Percentiles rank a stretch among this genome's conserved stretches.
phyloP scores from a whole-genome alignment of 30 jellyfish, hydroid and myxozoan species.

The Hydra vulgaris region DNA sequence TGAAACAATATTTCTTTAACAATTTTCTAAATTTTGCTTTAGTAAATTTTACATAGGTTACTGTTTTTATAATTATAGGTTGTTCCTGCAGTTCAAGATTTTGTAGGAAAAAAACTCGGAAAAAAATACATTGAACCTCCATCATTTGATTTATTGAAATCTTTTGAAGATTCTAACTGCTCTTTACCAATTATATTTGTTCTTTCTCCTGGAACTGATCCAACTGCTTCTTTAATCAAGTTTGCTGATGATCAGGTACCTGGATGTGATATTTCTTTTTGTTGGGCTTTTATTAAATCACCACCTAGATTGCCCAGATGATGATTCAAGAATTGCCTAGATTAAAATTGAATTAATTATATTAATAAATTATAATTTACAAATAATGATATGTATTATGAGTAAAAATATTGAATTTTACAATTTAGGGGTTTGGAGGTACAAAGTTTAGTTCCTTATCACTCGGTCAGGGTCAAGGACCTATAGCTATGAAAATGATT shows the following conservation, averaged over 20 bases:
- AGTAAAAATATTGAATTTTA: neutral
- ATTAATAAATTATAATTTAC: too few species aligned
- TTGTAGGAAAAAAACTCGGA: slow-evolving; percentile 73
- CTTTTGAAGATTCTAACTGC: slow-evolving; percentile 92
- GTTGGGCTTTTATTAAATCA: neutral
- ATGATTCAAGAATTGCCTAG: too few species aligned
- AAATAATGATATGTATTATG: too few species aligned
- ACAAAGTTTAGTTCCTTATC: slow-evolving; percentile 81
- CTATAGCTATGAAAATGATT: slow-evolving; percentile 93
- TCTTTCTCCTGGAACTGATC: slow-evolving; percentile 96
- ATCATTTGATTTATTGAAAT: slow-evolving; percentile 86
- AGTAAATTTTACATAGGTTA: too few species aligned
- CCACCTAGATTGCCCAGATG: too few species aligned
- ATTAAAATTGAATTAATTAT: too few species aligned
- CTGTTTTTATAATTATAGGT: slow-evolving; percentile 23
- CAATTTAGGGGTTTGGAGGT: slow-evolving; percentile 87
- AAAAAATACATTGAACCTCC: slow-evolving; percentile 94
- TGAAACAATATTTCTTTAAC: too few species aligned
- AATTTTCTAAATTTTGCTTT: too few species aligned
- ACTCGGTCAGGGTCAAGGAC: slow-evolving; percentile 99
- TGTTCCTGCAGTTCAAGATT: slow-evolving; percentile 93
- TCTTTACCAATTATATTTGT: slow-evolving; percentile 79
- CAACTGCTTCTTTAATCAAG: slow-evolving; percentile 79
- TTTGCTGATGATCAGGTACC: slow-evolving; percentile 95
- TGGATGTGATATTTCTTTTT: neutral